phyloP scores from a whole-genome alignment of 2,113 vertebrate genomes.

The Bombycilla garrulus region DNA sequence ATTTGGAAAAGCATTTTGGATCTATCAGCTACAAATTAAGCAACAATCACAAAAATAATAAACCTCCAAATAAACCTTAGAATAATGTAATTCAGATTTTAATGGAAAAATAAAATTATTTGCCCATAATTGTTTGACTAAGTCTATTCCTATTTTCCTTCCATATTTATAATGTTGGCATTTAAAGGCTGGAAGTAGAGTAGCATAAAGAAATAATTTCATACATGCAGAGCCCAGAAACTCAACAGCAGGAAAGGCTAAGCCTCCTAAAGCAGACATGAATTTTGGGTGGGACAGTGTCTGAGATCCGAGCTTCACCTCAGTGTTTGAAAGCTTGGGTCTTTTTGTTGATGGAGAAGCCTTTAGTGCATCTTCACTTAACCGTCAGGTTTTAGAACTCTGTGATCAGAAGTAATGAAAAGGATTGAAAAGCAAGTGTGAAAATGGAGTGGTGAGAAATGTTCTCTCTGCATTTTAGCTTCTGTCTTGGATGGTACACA shows the following conservation, averaged over 20 bases:
- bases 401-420: not conserved
- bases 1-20: not conserved
- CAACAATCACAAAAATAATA: slow-evolving; percentile 16
- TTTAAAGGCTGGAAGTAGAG: not conserved
- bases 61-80: not conserved
- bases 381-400: not conserved
- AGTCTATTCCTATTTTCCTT: not conserved
- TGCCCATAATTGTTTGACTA: not conserved
- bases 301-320: not conserved
- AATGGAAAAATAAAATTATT: slow-evolving; percentile 23
- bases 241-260: not conserved
- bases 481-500: not conserved
- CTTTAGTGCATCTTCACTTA: not conserved
- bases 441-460: not conserved
- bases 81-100: slow-evolving; percentile 7
- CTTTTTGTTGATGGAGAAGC: not conserved
- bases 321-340: not conserved
- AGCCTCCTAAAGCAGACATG: not conserved
- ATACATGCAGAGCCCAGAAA: not conserved
- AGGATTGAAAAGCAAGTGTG: not conserved
- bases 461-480: not conserved
- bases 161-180: not conserved
- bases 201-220: not conserved
- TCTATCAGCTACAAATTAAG: slow-evolving; percentile 17
- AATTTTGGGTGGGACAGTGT: not conserved